Percentiles rank a stretch among this genome's conserved stretches.
Conservation (phyloP, 2,113 vertebrate species). For the Syngnathus scovelli region DNA sequence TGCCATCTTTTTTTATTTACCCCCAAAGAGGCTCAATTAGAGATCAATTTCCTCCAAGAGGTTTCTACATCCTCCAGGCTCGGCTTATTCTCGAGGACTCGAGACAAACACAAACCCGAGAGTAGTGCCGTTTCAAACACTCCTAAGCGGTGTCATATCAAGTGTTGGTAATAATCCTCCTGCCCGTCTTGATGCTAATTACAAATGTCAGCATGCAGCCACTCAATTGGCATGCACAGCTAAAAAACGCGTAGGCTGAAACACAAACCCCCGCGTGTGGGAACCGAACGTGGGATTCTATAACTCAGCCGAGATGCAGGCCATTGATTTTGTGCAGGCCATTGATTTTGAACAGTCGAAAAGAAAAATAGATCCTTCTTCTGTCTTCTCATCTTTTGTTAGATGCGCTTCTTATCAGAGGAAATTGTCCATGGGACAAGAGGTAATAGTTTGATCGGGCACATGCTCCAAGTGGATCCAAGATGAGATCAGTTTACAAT, state of each 20-base stretch:
- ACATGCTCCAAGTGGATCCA: slow-evolving; percentile 14
- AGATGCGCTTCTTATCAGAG: slow-evolving; percentile 29
- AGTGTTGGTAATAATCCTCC: slow-evolving; percentile 21
- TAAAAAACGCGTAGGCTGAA: slow-evolving; percentile 5
- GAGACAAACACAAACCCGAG: slow-evolving; percentile 12
- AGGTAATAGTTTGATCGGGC: slow-evolving; percentile 31
- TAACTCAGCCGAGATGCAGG: neutral
- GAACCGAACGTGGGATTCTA: neutral
- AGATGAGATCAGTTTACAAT: slow-evolving; percentile 32
- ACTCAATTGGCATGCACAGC: slow-evolving; percentile 9
- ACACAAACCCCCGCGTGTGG: slow-evolving; percentile 4
- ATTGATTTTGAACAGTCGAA: neutral
- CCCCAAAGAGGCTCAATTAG: slow-evolving; percentile 49
- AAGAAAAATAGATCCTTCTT: neutral
- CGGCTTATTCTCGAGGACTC: slow-evolving; percentile 24
- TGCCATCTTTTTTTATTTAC: neutral
- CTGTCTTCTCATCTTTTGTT: slow-evolving; percentile 26
- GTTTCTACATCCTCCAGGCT: slow-evolving; percentile 44
- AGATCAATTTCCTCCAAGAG: slow-evolving; percentile 29
- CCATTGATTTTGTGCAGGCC: neutral
- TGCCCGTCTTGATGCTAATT: slow-evolving; percentile 30
- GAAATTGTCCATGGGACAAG: neutral
- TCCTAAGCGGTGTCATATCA: slow-evolving; percentile 4
- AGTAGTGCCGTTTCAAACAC: neutral
- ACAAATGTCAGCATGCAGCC: slow-evolving; percentile 27